These are phyloP conservation scores for Brachyrhaphis roseni DNA, from an alignment of 2,797 vertebrate genomes.

Conservation along the genomic window DNA sequence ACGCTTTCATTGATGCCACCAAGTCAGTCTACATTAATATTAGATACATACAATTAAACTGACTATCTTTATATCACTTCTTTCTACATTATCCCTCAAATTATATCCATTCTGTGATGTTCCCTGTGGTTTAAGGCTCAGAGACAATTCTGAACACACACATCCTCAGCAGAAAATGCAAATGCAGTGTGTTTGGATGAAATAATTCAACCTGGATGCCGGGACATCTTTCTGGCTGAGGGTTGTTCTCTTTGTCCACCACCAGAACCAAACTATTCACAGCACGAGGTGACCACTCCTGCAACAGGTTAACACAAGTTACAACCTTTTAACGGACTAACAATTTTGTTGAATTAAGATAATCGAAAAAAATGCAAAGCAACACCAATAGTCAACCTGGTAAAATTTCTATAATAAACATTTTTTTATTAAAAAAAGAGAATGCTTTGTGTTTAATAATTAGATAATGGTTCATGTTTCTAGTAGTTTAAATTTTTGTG, in stretches of 20 bases:
- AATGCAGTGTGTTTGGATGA: not conserved
- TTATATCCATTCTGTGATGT: not conserved
- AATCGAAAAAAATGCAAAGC: not conserved
- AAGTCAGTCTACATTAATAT: constrained; percentile 82
- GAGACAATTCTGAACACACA: not conserved
- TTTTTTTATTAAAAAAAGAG: too few relatives aligned
- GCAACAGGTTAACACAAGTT: constrained; percentile 28
- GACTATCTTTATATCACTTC: not conserved
- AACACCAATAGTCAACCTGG: not conserved
- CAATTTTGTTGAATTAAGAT: not conserved
- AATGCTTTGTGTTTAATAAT: not conserved
- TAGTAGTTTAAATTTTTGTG: not conserved
- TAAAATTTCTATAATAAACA: not conserved
- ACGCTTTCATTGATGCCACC: constrained; percentile 84
- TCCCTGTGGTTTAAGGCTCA: not conserved
- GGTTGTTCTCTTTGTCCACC: constrained; percentile 82
- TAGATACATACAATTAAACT: constrained; percentile 13
- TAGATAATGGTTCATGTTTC: not conserved
- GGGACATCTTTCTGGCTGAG: constrained; percentile 77
- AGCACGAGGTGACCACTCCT: constrained; percentile 75
- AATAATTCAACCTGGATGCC: constrained; percentile 82
- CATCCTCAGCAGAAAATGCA: not conserved
- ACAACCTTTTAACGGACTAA: not conserved
- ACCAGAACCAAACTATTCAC: constrained; percentile 83
- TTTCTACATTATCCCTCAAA: not conserved